These are phyloP conservation scores for Oscheius sp. DNA, from an alignment of 2,888 invertebrate species.

Conservation along the genomic window DNA sequence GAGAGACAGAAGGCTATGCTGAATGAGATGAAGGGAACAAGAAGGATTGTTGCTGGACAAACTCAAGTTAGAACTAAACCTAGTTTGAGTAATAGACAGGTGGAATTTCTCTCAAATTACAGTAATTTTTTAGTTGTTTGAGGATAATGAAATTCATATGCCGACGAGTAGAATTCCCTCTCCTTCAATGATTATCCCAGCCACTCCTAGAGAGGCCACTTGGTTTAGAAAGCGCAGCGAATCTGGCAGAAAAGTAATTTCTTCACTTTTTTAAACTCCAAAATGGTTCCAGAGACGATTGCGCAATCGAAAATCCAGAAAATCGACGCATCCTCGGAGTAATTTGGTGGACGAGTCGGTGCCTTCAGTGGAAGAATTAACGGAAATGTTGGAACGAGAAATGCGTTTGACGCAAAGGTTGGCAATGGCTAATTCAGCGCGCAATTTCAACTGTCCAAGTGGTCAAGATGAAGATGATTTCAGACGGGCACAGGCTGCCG, in stretches of 20 bases:
- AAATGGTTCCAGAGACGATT: neutral
- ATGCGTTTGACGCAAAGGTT: neutral
- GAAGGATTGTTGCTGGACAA: neutral
- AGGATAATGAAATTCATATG: neutral
- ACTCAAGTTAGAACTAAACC: neutral
- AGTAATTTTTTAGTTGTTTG: too few relatives aligned
- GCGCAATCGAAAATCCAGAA: neutral
- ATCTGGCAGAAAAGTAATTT: neutral
- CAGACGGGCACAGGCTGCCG: neutral
- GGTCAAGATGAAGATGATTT: neutral
- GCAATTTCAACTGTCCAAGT: too few relatives aligned
- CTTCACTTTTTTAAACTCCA: neutral
- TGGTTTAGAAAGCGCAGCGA: neutral
- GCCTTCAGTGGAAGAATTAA: slow-evolving; percentile 1
- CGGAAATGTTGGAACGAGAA: slow-evolving; percentile 6
- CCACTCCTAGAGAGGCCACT: neutral
- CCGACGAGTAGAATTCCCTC: too few relatives aligned
- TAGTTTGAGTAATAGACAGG: neutral
- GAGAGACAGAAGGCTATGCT: neutral
- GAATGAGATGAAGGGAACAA: neutral
- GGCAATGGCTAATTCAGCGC: neutral
- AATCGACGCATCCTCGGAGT: neutral
- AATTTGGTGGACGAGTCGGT: slow-evolving; percentile 13
- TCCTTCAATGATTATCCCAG: too few relatives aligned
- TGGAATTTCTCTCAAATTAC: neutral